Evolutionary conservation across 2,113 vertebrate species (phyloP).

Genomic region (Cryptomyrus ogoouensis): DNA sequence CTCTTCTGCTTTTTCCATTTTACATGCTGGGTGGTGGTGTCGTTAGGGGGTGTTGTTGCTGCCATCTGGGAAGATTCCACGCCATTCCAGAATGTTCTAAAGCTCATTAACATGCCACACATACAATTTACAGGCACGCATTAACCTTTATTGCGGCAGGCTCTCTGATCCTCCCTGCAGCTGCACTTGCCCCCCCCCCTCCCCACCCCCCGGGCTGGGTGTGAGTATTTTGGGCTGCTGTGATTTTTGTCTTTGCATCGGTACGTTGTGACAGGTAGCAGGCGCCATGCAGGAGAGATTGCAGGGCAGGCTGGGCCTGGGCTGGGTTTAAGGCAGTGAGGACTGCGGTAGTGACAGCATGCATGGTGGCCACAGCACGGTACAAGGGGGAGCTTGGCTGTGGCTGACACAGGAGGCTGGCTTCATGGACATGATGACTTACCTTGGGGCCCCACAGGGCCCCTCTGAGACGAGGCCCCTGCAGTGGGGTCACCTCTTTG

Average conservation of each 20-base stretch:
- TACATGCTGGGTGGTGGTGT: not conserved
- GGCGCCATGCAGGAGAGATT: not conserved
- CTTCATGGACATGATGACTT: not conserved
- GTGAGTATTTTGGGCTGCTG: not conserved
- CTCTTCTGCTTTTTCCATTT: not conserved
- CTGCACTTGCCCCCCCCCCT: not conserved
- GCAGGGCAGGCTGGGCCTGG: not conserved
- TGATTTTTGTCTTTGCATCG: not conserved
- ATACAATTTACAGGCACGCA: not conserved
- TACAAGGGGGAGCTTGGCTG: not conserved
- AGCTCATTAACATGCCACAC: not conserved
- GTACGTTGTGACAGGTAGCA: not conserved
- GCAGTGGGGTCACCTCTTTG: not conserved
- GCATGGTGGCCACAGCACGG: not conserved
- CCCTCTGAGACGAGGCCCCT: not conserved
- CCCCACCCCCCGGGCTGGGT: not conserved
- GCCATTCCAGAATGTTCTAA: not conserved
- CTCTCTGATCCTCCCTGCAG: not conserved
- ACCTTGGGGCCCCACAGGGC: not conserved
- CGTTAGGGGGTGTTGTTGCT: not conserved
- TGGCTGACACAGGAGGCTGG: not conserved
- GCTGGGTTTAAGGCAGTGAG: not conserved
- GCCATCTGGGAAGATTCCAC: not conserved
- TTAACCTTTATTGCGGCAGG: not conserved
- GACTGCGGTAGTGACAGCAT: not conserved